A percentile compares a stretch with the other conserved stretches of the same genome.
Evolutionary conservation across 2,797 vertebrate species (phyloP).

Genomic region (Tragopan temminckii): DNA sequence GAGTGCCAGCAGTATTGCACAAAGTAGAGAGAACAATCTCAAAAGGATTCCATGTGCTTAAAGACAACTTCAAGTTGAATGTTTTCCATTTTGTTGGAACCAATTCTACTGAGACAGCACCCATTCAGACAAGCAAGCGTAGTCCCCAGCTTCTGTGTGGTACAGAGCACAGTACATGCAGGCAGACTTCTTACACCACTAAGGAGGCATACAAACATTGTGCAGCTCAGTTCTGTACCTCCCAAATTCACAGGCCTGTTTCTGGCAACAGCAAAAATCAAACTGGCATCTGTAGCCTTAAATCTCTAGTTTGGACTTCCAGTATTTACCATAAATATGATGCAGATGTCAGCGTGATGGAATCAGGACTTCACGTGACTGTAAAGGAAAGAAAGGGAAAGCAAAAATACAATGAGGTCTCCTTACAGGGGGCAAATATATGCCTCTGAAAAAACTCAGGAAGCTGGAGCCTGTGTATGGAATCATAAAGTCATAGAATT

Average conservation of each 20-base stretch:
- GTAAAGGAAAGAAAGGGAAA: neutral
- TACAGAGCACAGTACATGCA: neutral
- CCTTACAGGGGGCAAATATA: neutral
- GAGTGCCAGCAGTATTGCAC: accelerated
- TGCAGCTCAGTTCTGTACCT: neutral
- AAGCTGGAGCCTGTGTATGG: neutral
- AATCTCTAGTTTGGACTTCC: neutral
- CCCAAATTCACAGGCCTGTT: neutral
- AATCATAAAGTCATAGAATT: too few relatives aligned
- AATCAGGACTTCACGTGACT: neutral
- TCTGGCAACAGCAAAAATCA: neutral
- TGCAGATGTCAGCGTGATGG: neutral
- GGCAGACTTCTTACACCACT: neutral
- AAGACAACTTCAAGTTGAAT: neutral
- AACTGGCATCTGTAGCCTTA: neutral
- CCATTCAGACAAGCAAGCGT: neutral
- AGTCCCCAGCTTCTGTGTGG: neutral
- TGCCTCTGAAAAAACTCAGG: neutral
- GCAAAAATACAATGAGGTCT: neutral
- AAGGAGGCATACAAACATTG: neutral
- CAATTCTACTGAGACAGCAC: neutral
- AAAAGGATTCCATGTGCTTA: neutral
- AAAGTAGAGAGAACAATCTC: neutral
- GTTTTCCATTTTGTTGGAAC: neutral
- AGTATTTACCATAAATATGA: neutral